Evolutionary conservation across 92 coral and sea anemone species (phyloP).

Genomic region (Phenganax subtilis): DNA sequence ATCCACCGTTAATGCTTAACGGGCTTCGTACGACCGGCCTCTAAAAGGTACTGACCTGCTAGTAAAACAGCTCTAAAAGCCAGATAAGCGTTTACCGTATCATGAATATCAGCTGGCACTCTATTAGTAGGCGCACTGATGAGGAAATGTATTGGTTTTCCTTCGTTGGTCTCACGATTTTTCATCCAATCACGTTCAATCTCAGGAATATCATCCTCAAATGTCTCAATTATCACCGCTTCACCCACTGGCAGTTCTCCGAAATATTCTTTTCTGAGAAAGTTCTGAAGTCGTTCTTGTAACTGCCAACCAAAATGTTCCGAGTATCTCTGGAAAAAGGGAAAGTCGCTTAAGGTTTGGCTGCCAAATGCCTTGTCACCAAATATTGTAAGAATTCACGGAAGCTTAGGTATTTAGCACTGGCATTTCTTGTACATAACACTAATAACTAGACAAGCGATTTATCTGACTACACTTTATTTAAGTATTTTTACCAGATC

Average conservation of each 20-base stretch:
- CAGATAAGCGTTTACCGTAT: constrained; percentile 70
- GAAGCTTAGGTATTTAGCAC: no score
- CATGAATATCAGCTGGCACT: constrained; percentile 55
- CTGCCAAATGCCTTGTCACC: background rate
- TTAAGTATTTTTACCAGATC: constrained; percentile 52
- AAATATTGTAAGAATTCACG: background rate
- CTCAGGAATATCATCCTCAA: constrained; percentile 39
- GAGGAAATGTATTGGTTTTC: constrained; percentile 61
- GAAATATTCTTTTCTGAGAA: constrained; percentile 40
- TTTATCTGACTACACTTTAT: background rate
- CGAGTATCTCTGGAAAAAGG: constrained; percentile 45
- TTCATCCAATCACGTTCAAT: constrained; percentile 45
- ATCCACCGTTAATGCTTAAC: no score
- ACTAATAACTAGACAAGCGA: background rate
- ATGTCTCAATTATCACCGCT: constrained; percentile 58
- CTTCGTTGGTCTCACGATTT: constrained; percentile 57
- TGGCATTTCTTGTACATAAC: no score
- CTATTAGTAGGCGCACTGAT: constrained; percentile 78
- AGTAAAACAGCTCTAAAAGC: constrained; percentile 68
- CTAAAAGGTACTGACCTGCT: constrained; percentile 30
- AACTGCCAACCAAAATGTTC: constrained; percentile 79
- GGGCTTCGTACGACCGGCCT: background rate
- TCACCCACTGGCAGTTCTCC: constrained; percentile 76
- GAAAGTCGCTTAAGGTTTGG: background rate
- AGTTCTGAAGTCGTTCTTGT: constrained; percentile 62